Evolutionary conservation across 2,113 vertebrate species (phyloP), one percentile per base, ranked within the genome.

Genomic region (Chauna torquata): DNA sequence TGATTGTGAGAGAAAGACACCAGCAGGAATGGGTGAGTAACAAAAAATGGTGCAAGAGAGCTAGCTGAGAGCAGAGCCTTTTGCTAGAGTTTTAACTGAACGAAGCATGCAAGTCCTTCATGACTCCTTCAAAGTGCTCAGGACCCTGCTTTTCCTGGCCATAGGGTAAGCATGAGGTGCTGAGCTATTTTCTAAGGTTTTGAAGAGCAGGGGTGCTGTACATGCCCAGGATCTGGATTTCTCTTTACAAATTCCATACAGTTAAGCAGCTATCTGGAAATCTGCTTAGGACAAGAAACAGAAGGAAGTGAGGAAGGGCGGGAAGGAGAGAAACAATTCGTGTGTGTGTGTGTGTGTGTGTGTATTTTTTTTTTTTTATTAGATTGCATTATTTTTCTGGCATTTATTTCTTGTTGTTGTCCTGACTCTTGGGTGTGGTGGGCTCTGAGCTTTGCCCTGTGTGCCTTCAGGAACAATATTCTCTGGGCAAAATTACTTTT

Each of bases 251-350:
- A 95, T 90, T 95, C 86, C 81, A 36, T 74, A 82, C 13, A 92
- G 58, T 86, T 95, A 82, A 94, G 74, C 55, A 88, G 61, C 32
- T 95, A 77, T 94, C 94, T 95, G 97, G 94, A 96, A 97, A 95
- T 92, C 68, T 74, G 66, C n/a, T 96, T 92, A 91, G 78, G n/a
- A 80, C 76, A 72, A 86, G 81, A 92, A 91, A 92, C 69, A 91
- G n/a, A 92, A 84, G 68, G 78, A 85, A 70, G 50, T 16, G 22
- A 91, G 62, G 32, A 86, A 89, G 81, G 66, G 45, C 1, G 6
- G 66, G 81, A 94, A 95, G 72, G 55, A 94, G 36, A 92, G n/a
- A 76, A 94, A 18, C 52, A 75, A 42, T 86, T 15, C 85, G 42
- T 78, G 2, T 81, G 15, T 59, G 30, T 49, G 54, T 54, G 44